These are phyloP conservation scores for Antheraea pernyi DNA, from an alignment of 1,140 invertebrate genomes.

Conservation along the genomic window DNA sequence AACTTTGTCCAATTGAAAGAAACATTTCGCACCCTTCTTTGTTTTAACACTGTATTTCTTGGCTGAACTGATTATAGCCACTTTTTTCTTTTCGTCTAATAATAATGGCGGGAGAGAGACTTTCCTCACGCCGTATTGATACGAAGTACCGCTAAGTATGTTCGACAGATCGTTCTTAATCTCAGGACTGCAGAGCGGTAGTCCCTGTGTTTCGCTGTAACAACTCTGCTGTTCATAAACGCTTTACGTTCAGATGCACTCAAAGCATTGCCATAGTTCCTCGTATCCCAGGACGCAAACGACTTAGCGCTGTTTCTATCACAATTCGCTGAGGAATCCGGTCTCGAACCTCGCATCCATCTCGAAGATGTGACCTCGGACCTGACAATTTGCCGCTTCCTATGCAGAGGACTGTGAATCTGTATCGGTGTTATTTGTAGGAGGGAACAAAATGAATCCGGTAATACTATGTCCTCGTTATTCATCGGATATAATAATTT, in stretches of 20 bases:
- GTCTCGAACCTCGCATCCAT: slow-evolving; percentile 65
- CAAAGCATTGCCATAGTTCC: slow-evolving; percentile 45
- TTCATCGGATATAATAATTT: slow-evolving; percentile 43
- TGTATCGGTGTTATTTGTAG: slow-evolving; percentile 67
- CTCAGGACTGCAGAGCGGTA: slow-evolving; percentile 57
- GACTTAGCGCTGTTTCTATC: slow-evolving; percentile 71
- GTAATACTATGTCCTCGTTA: slow-evolving; percentile 44
- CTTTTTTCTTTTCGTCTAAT: slow-evolving; percentile 60
- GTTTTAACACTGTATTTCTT: slow-evolving; percentile 46
- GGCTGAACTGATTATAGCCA: slow-evolving; percentile 39
- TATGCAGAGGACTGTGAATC: slow-evolving; percentile 54
- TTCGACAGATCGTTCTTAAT: slow-evolving; percentile 41
- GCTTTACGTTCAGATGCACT: slow-evolving; percentile 49
- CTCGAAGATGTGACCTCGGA: slow-evolving; percentile 74
- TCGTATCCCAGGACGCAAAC: slow-evolving; percentile 63
- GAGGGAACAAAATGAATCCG: slow-evolving; percentile 59
- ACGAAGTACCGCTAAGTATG: slow-evolving; percentile 32
- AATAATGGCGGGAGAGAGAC: slow-evolving; percentile 71
- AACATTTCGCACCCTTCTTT: slow-evolving; percentile 30
- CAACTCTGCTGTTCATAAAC: slow-evolving; percentile 46
- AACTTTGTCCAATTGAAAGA: slow-evolving; percentile 4
- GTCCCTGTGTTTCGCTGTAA: slow-evolving; percentile 61
- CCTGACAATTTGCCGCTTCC: slow-evolving; percentile 61
- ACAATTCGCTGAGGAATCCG: slow-evolving; percentile 60
- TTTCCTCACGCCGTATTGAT: slow-evolving; percentile 59